Evolutionary conservation across 2,888 invertebrate genomes (phyloP), one percentile per base, ranked within the genome.

Genomic region (Amphiduros pacificus): DNA sequence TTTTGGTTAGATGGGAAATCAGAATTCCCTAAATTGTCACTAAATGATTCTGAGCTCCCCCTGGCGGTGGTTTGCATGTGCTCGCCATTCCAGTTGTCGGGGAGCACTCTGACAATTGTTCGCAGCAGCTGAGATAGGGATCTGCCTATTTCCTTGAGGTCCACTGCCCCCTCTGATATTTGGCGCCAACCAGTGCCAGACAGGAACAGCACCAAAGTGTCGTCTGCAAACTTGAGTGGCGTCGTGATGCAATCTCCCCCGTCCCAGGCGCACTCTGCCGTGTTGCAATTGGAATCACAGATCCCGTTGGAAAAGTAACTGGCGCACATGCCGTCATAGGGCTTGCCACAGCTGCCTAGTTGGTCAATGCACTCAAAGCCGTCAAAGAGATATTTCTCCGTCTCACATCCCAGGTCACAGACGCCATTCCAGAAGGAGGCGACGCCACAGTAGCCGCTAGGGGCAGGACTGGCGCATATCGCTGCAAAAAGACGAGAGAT

Each of bases 221-320:
- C 64, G 40, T 64, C 57, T 6, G 64, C 64, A n/a, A 64, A 59
- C 22, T 49, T 56, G 5, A 59, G 53, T n/a, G 55, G 55, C 17
- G 48, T 41, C 2, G 29, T 27, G 54, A 62, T 54, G 51, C 66
- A 66, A 54, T 66, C 66, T 4, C 66, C 66, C 17, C 66, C 66
- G 48, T 66, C 66, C 66, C 66, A 64, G 54, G 50, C 54, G 29
- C 66, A 66, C n/a, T 1, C 52, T 1, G 22, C 41, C 14, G n/a
- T 41, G 57, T 66, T 54, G 55, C 66, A 66, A n/a, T 55, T 58
- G 4, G 27, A 22, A 63, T 66, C 66, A 40, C 66, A 66, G 49
- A 62, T 52, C 11, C 64, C 64, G 51, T 66, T 57, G 32, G 63
- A 50, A 31, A 62, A 66, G 11, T 27, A 20, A 17, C n/a, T 28